Percentiles rank a stretch among this genome's conserved stretches.
Evolutionary conservation across 53 echinoderm and acorn worm species (phyloP).

Genomic region (Paracentrotus lividus): DNA sequence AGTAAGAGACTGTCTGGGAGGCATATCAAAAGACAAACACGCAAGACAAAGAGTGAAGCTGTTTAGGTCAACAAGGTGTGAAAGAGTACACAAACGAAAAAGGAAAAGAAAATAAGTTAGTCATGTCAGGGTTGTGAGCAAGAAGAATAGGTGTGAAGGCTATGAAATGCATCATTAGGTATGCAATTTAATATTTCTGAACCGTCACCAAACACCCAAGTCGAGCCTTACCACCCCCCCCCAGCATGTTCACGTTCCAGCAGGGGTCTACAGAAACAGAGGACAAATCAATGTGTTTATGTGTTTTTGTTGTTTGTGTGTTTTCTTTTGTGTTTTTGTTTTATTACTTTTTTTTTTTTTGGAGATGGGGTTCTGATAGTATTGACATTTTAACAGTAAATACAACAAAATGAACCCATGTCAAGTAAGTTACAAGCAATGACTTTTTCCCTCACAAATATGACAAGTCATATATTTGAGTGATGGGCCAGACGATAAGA

Average conservation of each 20-base stretch:
- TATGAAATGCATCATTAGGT: constrained; percentile 4
- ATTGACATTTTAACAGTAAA: no score
- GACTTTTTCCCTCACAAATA: no score
- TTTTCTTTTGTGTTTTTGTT: no score
- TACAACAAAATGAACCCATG: no score
- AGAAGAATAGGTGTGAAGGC: constrained; percentile 59
- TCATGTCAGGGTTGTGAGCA: constrained; percentile 34
- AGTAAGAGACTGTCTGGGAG: constrained; percentile 37
- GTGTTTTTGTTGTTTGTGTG: no score
- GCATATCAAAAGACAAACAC: constrained; percentile 61
- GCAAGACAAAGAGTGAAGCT: constrained; percentile 50
- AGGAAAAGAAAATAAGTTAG: neutral
- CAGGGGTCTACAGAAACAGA: neutral
- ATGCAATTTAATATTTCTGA: neutral
- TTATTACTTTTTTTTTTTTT: no score
- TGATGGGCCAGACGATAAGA: no score
- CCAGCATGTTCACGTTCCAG: neutral
- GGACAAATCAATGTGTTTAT: neutral
- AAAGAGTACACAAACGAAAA: constrained; percentile 43
- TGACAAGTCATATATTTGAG: no score
- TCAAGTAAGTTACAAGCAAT: no score
- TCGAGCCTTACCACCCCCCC: neutral
- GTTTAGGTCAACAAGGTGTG: constrained; percentile 47
- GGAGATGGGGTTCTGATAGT: no score
- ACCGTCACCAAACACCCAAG: neutral